Conservation (phyloP, 2,797 vertebrate genomes). For the Chelonia mydas region DNA sequence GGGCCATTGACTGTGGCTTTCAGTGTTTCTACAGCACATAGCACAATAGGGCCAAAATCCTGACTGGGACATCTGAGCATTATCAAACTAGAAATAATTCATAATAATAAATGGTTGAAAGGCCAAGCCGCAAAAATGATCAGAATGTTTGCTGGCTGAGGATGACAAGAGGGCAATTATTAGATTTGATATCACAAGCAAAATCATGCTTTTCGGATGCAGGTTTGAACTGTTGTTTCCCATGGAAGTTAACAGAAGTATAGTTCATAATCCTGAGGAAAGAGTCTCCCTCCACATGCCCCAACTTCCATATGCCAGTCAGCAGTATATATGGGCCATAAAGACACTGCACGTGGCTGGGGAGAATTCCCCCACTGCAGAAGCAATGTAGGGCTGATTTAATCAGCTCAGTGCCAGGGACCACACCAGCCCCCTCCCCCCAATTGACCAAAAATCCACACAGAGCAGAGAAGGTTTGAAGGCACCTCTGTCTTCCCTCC, state of each 20-base stretch:
- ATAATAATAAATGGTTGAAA: background rate
- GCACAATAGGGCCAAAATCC: background rate
- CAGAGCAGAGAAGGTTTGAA: background rate
- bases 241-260: background rate
- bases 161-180: background rate
- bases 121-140: background rate
- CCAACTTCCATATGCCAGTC: too few relatives aligned
- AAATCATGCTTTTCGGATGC: background rate
- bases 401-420: background rate
- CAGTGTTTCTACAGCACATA: accelerated
- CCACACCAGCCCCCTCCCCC: background rate
- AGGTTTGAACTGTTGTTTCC: conserved; percentile 4
- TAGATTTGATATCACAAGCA: conserved; percentile 21
- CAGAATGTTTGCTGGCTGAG: background rate
- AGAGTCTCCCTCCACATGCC: accelerated
- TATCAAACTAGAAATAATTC: background rate
- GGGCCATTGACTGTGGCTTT: background rate
- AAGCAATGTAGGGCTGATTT: background rate
- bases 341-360: too few relatives aligned
- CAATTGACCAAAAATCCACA: background rate
- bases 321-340: too few relatives aligned
- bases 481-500: background rate
- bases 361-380: background rate
- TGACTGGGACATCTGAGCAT: background rate
- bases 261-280: background rate